These are phyloP conservation scores for Synergus japonicus DNA, from an alignment of 2,888 invertebrate species.

Conservation along the genomic window DNA sequence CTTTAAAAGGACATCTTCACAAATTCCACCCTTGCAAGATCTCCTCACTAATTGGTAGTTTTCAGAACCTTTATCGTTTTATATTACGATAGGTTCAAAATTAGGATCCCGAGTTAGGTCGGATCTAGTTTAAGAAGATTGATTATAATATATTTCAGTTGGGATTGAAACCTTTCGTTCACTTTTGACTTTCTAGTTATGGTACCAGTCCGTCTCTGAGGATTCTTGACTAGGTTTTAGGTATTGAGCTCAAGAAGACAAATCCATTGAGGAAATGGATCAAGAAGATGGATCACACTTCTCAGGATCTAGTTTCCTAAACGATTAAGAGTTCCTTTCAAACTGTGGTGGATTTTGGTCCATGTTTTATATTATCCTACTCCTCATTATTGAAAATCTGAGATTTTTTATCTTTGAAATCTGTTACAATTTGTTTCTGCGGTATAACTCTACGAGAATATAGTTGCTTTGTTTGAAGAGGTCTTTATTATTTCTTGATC, in stretches of 20 bases:
- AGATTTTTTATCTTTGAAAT: neutral
- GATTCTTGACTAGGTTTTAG: neutral
- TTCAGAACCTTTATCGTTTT: neutral
- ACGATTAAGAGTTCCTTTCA: neutral
- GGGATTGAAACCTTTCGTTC: neutral
- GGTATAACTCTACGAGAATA: neutral
- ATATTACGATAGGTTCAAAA: neutral
- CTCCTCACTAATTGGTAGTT: neutral
- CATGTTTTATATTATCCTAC: constrained; percentile 8
- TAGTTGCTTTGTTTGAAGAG: too few relatives aligned
- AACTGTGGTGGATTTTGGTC: neutral
- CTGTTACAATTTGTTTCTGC: neutral
- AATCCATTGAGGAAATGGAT: neutral
- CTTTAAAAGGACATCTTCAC: constrained; percentile 58
- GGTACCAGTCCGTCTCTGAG: neutral
- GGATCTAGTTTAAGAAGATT: neutral
- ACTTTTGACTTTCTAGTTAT: neutral
- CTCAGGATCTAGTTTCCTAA: too few relatives aligned
- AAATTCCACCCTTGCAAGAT: neutral
- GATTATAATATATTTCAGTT: neutral
- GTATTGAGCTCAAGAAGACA: neutral
- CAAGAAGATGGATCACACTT: too few relatives aligned
- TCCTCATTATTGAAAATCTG: neutral
- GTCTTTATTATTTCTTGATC: too few relatives aligned
- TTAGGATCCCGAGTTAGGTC: neutral